A percentile compares a stretch with the other conserved stretches of the same genome.
phyloP scores from a whole-genome alignment of 2,888 invertebrate species.

The Exocentrus adspersus region DNA sequence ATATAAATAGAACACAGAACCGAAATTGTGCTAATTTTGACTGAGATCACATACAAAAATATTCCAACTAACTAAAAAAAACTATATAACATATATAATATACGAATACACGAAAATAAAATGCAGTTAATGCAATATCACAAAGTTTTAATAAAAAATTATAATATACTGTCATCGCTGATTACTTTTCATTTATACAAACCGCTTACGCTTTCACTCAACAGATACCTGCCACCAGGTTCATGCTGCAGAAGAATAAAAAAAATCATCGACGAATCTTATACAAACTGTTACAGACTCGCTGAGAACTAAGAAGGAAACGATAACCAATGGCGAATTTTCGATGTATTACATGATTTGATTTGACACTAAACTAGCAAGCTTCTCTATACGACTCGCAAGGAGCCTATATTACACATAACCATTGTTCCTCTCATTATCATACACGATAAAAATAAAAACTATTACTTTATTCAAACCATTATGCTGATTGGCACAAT shows the following conservation, averaged over 20 bases:
- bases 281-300: constrained; percentile 17
- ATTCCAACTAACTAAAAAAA: constrained; percentile 31
- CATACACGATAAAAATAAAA: constrained; percentile 8
- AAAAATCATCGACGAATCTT: background rate
- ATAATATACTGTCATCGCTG: constrained; percentile 33
- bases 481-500: constrained; percentile 32
- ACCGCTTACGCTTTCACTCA: constrained; percentile 34
- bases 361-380: constrained; percentile 58
- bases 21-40: constrained; percentile 56
- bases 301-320: constrained; percentile 24
- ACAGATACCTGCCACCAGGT: constrained; percentile 20
- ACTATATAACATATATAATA: constrained; percentile 36
- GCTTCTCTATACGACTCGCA: constrained; percentile 46
- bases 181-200: constrained; percentile 45
- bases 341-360: constrained; percentile 61
- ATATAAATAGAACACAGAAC: constrained; percentile 45
- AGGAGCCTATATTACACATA: constrained; percentile 36
- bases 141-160: constrained; percentile 49
- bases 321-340: constrained; percentile 46
- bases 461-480: constrained; percentile 30
- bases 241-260: constrained; percentile 4
- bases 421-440: constrained; percentile 40
- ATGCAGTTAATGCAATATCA: constrained; percentile 53
- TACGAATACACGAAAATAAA: constrained; percentile 37
- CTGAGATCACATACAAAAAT: constrained; percentile 54